Evolutionary conservation across 2,797 vertebrate genomes (phyloP).

Genomic region (Choloepus didactylus): DNA sequence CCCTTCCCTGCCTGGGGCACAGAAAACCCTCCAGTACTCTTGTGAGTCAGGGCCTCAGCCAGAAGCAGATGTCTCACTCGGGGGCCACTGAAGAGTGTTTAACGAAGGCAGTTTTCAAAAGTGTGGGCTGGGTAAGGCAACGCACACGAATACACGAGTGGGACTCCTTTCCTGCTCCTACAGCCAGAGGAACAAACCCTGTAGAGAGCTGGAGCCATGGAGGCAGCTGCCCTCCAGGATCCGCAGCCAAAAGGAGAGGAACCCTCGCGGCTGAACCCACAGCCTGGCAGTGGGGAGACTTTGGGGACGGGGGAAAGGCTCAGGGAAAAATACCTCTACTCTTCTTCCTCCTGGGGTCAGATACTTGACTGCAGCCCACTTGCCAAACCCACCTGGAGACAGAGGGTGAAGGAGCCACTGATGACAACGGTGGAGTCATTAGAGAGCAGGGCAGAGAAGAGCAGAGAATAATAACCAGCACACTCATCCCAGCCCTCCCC

Average conservation of each 20-base stretch:
- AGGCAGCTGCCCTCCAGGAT: neutral
- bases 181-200: neutral
- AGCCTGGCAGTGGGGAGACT: neutral
- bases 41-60: neutral
- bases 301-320: neutral
- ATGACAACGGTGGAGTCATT: neutral
- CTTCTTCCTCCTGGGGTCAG: too few species aligned
- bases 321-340: neutral
- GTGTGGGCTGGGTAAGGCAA: neutral
- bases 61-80: accelerated
- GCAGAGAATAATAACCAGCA: neutral
- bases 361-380: neutral
- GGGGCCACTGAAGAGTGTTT: neutral
- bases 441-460: neutral
- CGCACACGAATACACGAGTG: neutral
- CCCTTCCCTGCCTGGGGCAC: neutral
- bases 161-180: neutral
- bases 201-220: neutral
- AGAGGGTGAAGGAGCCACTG: neutral
- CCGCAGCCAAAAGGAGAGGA: neutral
- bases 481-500: neutral
- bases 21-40: neutral
- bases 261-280: neutral
- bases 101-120: neutral
- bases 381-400: neutral